Base-by-base conservation (phyloP, 2,113 vertebrate genomes). In the Micronisus gabar region DNA sequence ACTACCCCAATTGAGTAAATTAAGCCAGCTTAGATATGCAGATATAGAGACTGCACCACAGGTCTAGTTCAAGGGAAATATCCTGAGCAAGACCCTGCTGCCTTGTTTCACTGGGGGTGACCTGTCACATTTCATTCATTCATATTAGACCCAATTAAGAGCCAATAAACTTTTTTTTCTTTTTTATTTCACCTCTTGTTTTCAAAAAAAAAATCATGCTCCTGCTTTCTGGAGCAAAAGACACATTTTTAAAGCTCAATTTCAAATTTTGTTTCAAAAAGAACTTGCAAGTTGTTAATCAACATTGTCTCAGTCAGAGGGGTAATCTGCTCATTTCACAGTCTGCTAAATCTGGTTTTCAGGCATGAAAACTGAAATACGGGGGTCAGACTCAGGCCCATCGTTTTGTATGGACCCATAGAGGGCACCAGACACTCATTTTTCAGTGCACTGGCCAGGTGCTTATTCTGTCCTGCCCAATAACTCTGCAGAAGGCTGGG, bases 371-470 rank as follows among this genome's bases (percentile, higher is more conserved):
- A 5, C 72, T 58, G 68, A n/a, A 84, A 45, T 22, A 32, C 4
- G 2, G 66, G 65, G 82, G 50, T 68, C 90, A 92, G 79, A 38
- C 53, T 88, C 75, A n/a, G 90, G 82, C 88, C 97, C 82, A 55
- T 9, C 2, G 8, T 70, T 90, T 50, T 66, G 38, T 17, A 13
- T 8, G 61, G n/a, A 86, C 96, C 97, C 88, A 93, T 96, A 97
- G 97, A 96, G 97, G 96, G 97, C 97, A 97, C 95, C 90, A 97
- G 95, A 97, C 88, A 78, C 93, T 86, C 85, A 97, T 48, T 96
- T 95, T 96, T 96, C 85, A 55, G 67, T 43, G 71, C 79, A 53
- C 40, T 55, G 90, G 16, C 75, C 93, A 80, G 93, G 90, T 92
- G 81, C 26, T 75, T 50, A 1, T 14, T 34, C 50, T 36, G 45